Percentiles rank a stretch among this genome's conserved stretches.
Conservation (phyloP, 1,140 invertebrate species). For the Lordiphosa clarofinis region DNA sequence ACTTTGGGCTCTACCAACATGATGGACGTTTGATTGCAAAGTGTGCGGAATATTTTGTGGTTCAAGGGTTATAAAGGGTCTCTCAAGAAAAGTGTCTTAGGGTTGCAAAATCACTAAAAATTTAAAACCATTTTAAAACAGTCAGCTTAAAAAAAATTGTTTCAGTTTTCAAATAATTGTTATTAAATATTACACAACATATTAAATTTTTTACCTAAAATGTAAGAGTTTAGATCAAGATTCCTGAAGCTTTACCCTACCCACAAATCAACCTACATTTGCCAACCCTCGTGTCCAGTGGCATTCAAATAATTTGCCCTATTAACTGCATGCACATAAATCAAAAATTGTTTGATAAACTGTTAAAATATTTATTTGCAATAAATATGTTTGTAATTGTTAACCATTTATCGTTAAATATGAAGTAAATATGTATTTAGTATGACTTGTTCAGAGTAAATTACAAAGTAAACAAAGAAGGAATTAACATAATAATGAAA, state of each 20-base stretch:
- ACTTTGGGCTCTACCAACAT: slow-evolving; percentile 7
- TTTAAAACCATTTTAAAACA: too few relatives aligned
- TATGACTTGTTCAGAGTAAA: slow-evolving; percentile 22
- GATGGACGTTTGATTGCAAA: slow-evolving; percentile 4
- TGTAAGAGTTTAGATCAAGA: too few relatives aligned
- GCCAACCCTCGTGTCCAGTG: not conserved
- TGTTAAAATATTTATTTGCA: slow-evolving; percentile 62
- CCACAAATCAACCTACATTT: not conserved
- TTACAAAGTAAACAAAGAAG: slow-evolving; percentile 45
- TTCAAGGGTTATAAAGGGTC: not conserved
- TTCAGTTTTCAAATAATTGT: too few relatives aligned
- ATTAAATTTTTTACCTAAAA: too few relatives aligned
- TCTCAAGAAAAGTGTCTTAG: not conserved
- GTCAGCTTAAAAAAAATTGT: too few relatives aligned
- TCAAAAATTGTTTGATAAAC: slow-evolving; percentile 5
- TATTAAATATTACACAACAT: too few relatives aligned
- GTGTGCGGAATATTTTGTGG: not conserved
- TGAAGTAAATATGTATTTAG: slow-evolving; percentile 34
- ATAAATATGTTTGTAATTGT: slow-evolving; percentile 45
- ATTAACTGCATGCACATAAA: slow-evolving; percentile 43
- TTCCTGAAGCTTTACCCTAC: too few relatives aligned
- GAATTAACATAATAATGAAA: too few relatives aligned
- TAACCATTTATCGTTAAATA: slow-evolving; percentile 12
- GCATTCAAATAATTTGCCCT: slow-evolving; percentile 10
- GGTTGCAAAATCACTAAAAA: not conserved